Conservation (phyloP, 2,797 vertebrate species). For the Hypotaenidia okinawae region DNA sequence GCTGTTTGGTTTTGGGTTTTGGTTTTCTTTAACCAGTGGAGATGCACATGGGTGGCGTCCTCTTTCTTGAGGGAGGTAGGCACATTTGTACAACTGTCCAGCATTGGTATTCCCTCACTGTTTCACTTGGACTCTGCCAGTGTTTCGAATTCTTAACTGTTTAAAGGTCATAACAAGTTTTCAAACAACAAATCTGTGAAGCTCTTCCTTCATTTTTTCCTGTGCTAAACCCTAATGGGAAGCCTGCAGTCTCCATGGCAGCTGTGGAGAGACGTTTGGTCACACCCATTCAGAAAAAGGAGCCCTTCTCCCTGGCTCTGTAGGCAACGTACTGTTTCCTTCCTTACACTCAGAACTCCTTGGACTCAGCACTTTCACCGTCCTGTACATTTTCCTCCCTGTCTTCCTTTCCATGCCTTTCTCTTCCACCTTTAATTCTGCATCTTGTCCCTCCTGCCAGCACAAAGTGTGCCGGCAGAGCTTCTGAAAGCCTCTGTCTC, state of each 20-base stretch:
- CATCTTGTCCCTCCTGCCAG: neutral
- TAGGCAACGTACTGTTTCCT: neutral
- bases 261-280: neutral
- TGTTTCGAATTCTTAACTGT: neutral
- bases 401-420: neutral
- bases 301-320: neutral
- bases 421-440: neutral
- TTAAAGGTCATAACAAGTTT: neutral
- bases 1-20: too few species aligned
- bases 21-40: neutral
- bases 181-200: neutral
- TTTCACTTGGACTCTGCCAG: neutral
- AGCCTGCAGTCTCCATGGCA: neutral
- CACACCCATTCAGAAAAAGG: neutral
- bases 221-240: neutral
- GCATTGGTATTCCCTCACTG: neutral
- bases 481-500: neutral
- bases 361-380: neutral
- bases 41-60: neutral
- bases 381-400: rapidly evolving
- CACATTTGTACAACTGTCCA: neutral
- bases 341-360: neutral
- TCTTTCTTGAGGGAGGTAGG: neutral
- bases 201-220: neutral
- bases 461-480: neutral